Base-by-base conservation (phyloP, 2,888 invertebrate genomes). In the Clistopyga incitator region DNA sequence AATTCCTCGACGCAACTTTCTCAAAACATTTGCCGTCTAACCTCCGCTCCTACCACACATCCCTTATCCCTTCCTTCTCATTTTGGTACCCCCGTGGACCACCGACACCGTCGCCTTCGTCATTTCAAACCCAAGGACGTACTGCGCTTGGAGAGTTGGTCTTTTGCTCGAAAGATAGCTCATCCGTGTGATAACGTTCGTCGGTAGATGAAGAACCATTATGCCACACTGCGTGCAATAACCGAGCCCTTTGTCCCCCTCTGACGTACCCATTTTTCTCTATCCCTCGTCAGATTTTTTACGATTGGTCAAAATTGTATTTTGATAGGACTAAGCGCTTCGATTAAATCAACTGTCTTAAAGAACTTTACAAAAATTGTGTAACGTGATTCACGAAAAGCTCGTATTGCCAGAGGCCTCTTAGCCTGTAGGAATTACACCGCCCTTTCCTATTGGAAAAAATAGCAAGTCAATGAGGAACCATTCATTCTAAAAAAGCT, bases 1-100 rank as follows among this genome's bases (percentile, higher is more conserved):
- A 90, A 90, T 92, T 90, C 88, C 89, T 86, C 86, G 87, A 86
- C 87, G 86, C 85, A 65, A 42, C 45, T 72, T 81, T 75, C 89
- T 89, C 78, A 86, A 88, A 88, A 87, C 85, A 84, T 86, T 89
- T 85, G 85, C 87, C 86, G 86, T 34, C 25, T 45, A 52, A 52
- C 56, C 34, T 56, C 18, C 20, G 25, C n/a, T 15, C 20, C 38
- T 25, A 25, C 38, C 42, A 65, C 59, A 29, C 67, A 52, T 23
- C 52, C 65, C 20, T 52, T 42, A 47, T 59, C 20, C 45, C 13
- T 54, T 65, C 34, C 54, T 67, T 68, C 15, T 61, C 20, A 20
- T 45, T 34, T 52, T 65, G n/a, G n/a, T 59, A 25, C 20, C 20
- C 20, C 54, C 15, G 11, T 56, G 6, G 25, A 18, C 61, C 61